phyloP scores from a whole-genome alignment of 2,113 vertebrate genomes.

The Deroptyus accipitrinus region DNA sequence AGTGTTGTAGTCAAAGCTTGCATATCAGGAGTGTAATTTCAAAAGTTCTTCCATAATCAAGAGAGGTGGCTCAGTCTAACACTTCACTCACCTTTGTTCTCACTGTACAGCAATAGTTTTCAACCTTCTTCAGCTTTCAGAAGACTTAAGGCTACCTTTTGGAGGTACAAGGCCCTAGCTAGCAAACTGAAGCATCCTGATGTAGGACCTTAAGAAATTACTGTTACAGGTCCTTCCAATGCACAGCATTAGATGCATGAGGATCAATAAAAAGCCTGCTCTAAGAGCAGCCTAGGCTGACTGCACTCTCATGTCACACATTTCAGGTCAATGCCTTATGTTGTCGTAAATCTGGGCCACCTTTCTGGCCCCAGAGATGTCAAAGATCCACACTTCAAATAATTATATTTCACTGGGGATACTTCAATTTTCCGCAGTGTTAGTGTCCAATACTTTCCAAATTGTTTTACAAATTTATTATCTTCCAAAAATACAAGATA shows the following conservation, averaged over 20 bases:
- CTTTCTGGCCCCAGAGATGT: neutral
- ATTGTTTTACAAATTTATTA: neutral
- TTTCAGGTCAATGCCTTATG: neutral
- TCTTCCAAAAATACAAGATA: neutral
- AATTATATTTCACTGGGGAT: neutral
- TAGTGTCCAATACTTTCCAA: neutral
- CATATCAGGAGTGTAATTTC: neutral
- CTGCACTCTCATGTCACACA: neutral
- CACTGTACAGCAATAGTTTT: neutral
- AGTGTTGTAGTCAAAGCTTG: neutral
- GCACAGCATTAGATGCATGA: neutral
- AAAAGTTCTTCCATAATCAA: neutral
- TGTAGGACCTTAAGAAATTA: neutral
- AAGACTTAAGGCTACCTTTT: neutral
- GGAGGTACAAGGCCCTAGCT: neutral
- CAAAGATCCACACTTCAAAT: neutral
- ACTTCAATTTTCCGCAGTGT: neutral
- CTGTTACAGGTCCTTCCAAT: neutral
- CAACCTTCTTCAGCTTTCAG: neutral
- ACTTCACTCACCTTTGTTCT: neutral
- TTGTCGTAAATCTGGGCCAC: neutral
- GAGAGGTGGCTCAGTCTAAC: neutral
- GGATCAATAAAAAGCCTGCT: neutral
- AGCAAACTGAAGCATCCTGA: neutral
- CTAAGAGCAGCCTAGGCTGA: neutral